These are phyloP conservation scores for Pyralis farinalis DNA, from an alignment of 2,888 invertebrate species.

Conservation along the genomic window DNA sequence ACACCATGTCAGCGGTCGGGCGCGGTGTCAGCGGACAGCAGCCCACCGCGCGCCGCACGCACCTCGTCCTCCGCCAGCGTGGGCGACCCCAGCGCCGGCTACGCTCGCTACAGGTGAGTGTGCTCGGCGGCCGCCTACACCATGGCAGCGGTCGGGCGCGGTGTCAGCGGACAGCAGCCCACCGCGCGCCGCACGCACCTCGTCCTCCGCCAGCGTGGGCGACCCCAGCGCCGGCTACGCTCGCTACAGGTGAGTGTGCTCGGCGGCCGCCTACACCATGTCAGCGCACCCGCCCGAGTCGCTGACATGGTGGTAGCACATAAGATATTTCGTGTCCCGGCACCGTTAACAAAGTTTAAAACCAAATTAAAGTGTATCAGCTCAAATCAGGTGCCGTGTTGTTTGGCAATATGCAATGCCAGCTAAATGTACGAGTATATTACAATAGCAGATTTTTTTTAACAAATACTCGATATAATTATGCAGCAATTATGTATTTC, in stretches of 20 bases:
- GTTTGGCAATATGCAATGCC: too few relatives aligned
- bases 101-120: constrained; percentile 86
- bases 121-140: too few relatives aligned
- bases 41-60: constrained; percentile 56
- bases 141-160: constrained; percentile 50
- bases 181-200: constrained; percentile 50
- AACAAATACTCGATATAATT: too few relatives aligned
- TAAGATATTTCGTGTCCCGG: too few relatives aligned
- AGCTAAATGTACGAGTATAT: too few relatives aligned
- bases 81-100: constrained; percentile 86
- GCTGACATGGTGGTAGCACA: too few relatives aligned
- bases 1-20: constrained; percentile 49
- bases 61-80: constrained; percentile 24
- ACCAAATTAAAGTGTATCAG: too few relatives aligned
- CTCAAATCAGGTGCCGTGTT: too few relatives aligned
- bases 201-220: constrained; percentile 37
- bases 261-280: constrained; percentile 35
- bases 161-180: constrained; percentile 56
- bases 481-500: too few relatives aligned
- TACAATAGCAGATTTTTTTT: too few relatives aligned
- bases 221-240: constrained; percentile 88
- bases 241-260: constrained; percentile 85
- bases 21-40: constrained; percentile 55
- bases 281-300: too few relatives aligned
- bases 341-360: too few relatives aligned